Conservation (phyloP, 2,113 vertebrate species). For the Thalassoma bifasciatum region DNA sequence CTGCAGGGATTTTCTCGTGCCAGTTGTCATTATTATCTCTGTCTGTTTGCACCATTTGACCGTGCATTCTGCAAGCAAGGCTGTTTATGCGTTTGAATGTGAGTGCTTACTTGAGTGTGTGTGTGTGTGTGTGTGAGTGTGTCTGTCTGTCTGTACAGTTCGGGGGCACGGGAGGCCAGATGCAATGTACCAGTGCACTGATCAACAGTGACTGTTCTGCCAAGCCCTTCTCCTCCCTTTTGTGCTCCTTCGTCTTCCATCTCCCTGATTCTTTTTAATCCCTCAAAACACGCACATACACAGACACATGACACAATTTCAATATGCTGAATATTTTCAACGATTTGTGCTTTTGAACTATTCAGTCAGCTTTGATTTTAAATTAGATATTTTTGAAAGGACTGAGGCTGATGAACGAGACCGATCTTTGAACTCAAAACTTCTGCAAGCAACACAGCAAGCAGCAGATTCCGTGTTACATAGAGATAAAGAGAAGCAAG, state of each 20-base stretch:
- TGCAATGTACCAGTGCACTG: conserved; percentile 66
- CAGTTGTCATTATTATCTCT: conserved; percentile 61
- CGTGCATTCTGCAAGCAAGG: conserved; percentile 47
- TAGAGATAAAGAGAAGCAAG: too few species aligned
- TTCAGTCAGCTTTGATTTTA: too few species aligned
- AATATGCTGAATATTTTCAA: too few species aligned
- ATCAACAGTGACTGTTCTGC: conserved; percentile 78
- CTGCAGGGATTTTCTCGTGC: conserved; percentile 60
- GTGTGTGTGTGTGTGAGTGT: conserved; percentile 1
- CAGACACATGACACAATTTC: background rate
- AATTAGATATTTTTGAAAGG: too few species aligned
- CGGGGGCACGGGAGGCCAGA: conserved; percentile 64
- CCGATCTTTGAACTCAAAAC: too few species aligned
- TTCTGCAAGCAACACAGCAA: too few species aligned
- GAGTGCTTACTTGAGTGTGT: background rate
- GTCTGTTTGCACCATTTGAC: conserved; percentile 47
- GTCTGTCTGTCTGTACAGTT: conserved; percentile 45
- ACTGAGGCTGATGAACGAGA: too few species aligned
- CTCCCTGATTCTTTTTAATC: conserved; percentile 48
- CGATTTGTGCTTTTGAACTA: too few species aligned
- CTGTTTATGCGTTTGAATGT: conserved; percentile 35
- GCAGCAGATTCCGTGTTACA: too few species aligned
- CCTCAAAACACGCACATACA: conserved; percentile 9
- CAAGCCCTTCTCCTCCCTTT: conserved; percentile 26
- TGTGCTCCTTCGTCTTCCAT: background rate